phyloP scores from a whole-genome alignment of 2,888 invertebrate species.

The Nephrotoma flavescens region DNA sequence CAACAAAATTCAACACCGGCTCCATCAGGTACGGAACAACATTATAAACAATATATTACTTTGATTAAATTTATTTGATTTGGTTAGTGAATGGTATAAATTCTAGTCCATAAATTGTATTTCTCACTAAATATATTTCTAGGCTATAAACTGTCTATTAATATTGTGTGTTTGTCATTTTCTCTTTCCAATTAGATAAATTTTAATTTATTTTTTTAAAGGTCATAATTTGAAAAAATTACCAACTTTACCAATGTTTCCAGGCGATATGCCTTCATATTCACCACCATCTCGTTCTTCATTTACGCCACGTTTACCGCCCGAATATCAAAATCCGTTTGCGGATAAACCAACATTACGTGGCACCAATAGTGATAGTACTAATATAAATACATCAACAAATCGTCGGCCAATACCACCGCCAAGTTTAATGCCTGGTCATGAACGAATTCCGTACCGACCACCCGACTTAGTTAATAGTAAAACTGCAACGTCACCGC shows the following conservation, averaged over 20 bases:
- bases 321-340: constrained; percentile 71
- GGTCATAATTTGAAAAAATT: constrained; percentile 26
- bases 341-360: constrained; percentile 79
- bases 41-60: neutral
- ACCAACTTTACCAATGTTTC: constrained; percentile 42
- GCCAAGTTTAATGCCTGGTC: constrained; percentile 65
- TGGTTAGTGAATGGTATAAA: neutral
- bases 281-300: constrained; percentile 66
- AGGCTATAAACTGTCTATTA: too few species aligned
- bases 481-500: constrained; percentile 9
- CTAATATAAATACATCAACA: constrained; percentile 25
- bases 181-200: neutral
- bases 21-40: constrained; percentile 23
- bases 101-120: neutral
- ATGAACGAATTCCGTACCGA: constrained; percentile 69
- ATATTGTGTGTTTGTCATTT: neutral
- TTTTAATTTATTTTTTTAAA: constrained; percentile 19
- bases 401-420: constrained; percentile 70
- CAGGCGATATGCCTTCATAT: constrained; percentile 64
- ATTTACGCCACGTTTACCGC: constrained; percentile 71
- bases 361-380: constrained; percentile 47
- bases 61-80: neutral
- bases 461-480: constrained; percentile 34
- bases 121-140: too few species aligned
- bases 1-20: constrained; percentile 27